A percentile compares a stretch with the other conserved stretches of the same genome.
phyloP scores from a whole-genome alignment of 2,888 invertebrate genomes.

The Xanthia icteritia region DNA sequence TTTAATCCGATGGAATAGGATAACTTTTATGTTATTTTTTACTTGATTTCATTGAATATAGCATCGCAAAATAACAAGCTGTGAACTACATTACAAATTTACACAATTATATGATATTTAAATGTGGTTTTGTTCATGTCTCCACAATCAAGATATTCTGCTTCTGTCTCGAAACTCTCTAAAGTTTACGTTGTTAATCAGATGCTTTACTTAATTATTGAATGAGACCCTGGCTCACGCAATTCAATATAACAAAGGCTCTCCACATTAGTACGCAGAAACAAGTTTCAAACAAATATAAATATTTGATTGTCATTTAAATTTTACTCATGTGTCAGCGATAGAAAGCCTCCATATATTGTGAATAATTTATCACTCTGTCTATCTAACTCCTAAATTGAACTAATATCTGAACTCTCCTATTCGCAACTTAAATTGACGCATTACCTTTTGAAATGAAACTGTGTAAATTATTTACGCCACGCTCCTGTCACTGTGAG shows the following conservation, averaged over 20 bases:
- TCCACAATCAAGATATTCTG: conserved; percentile 50
- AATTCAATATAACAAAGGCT: conserved; percentile 55
- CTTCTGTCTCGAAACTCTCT: conserved; percentile 24
- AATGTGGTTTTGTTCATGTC: conserved; percentile 30
- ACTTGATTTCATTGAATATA: conserved; percentile 3
- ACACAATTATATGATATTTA: conserved; percentile 19
- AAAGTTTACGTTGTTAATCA: conserved; percentile 47
- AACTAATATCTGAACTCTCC: conserved; percentile 83
- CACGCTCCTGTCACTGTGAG: conserved; percentile 74
- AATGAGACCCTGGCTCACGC: conserved; percentile 47
- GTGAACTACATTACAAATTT: background rate
- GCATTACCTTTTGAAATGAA: conserved; percentile 82
- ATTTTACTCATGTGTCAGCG: conserved; percentile 80
- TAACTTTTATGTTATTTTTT: conserved; percentile 29
- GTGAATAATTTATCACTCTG: conserved; percentile 82
- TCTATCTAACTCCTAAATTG: conserved; percentile 81
- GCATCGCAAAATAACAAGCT: background rate
- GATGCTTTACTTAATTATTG: conserved; percentile 57
- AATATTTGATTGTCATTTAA: conserved; percentile 80
- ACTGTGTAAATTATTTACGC: conserved; percentile 81
- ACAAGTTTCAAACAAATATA: conserved; percentile 73
- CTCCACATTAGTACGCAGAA: conserved; percentile 62
- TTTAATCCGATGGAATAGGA: conserved; percentile 43
- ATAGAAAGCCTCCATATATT: conserved; percentile 78
- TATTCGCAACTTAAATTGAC: conserved; percentile 81